A percentile compares a stretch with the other conserved stretches of the same genome.
phyloP scores from a whole-genome alignment of 2,888 invertebrate genomes.

The Ectropis crepuscularia region DNA sequence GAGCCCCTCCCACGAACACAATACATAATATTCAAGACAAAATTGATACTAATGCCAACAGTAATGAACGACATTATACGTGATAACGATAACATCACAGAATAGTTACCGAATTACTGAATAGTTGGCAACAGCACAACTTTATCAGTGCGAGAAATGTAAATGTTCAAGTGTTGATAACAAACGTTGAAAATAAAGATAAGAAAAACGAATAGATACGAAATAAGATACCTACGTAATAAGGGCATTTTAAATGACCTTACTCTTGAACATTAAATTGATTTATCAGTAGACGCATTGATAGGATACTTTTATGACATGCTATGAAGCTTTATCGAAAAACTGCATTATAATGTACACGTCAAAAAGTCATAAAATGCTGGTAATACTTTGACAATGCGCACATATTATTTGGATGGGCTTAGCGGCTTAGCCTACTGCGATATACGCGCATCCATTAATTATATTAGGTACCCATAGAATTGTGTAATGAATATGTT shows the following conservation, averaged over 20 bases:
- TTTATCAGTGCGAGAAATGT: constrained; percentile 11
- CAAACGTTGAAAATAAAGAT: constrained; percentile 21
- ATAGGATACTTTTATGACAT: too few relatives aligned
- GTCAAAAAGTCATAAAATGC: too few relatives aligned
- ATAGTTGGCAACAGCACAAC: constrained; percentile 42
- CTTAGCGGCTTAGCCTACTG: too few relatives aligned
- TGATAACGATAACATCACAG: constrained; percentile 10
- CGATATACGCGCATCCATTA: too few relatives aligned
- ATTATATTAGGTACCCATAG: too few relatives aligned
- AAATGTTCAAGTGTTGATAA: constrained; percentile 15
- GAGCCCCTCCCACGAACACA: constrained; percentile 5
- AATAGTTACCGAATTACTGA: constrained; percentile 19
- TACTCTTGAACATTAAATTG: background rate
- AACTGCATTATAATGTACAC: background rate
- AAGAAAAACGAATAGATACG: background rate
- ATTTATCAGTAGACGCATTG: too few relatives aligned
- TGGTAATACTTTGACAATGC: too few relatives aligned
- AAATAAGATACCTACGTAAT: background rate
- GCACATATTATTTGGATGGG: too few relatives aligned
- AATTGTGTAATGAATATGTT: too few relatives aligned
- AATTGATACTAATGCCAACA: background rate
- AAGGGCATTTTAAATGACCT: background rate
- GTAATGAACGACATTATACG: background rate
- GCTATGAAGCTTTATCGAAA: background rate
- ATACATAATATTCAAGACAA: background rate